phyloP scores from a whole-genome alignment of 2,797 vertebrate species.

The Anguilla marmorata region DNA sequence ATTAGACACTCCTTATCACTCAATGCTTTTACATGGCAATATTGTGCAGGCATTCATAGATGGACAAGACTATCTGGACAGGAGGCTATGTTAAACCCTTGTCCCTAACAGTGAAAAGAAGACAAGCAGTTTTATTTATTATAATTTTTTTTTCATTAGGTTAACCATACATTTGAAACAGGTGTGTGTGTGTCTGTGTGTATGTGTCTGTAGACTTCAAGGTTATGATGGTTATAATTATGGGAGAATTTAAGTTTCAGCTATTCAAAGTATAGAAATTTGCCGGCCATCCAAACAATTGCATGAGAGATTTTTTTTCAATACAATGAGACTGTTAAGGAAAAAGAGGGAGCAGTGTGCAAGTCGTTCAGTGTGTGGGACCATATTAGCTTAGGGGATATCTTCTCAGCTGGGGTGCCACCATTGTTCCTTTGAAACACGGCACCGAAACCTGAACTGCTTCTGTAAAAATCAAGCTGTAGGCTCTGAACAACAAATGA shows the following conservation, averaged over 20 bases:
- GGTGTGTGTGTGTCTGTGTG: no score
- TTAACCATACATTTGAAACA: no score
- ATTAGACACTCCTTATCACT: not conserved
- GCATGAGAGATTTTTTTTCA: no score
- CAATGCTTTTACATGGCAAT: not conserved
- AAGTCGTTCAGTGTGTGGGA: not conserved
- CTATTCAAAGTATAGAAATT: no score
- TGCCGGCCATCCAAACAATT: no score
- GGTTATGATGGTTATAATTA: no score
- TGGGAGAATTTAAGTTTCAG: no score
- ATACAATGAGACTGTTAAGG: not conserved
- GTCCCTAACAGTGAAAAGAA: no score
- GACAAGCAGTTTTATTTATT: no score
- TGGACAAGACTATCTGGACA: not conserved
- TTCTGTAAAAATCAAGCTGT: not conserved
- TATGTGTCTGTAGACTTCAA: no score
- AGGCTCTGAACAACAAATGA: not conserved
- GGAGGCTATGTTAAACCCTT: not conserved
- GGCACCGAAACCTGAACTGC: not conserved
- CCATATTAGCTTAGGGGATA: not conserved
- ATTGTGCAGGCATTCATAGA: not conserved
- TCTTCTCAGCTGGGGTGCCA: not conserved
- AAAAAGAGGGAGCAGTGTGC: not conserved
- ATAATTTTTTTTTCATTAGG: no score
- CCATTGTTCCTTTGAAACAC: not conserved